These are phyloP conservation scores for Hyperoodon ampullatus DNA, from an alignment of 2,113 vertebrate species.

Conservation along the genomic window DNA sequence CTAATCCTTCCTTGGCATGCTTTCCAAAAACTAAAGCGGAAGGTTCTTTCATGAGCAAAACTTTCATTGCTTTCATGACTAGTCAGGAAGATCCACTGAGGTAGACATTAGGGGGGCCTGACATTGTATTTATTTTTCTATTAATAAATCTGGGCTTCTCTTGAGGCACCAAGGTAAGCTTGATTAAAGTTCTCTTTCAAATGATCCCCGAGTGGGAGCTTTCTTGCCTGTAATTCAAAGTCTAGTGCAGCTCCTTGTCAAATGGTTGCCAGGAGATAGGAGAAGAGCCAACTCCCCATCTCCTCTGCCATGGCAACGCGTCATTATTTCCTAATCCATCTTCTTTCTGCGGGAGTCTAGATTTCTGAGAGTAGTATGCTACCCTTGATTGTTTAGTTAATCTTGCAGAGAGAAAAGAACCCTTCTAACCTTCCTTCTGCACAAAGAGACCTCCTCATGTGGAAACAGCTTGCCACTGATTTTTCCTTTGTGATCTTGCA, in stretches of 20 bases:
- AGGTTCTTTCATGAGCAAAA: background rate
- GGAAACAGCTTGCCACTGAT: background rate
- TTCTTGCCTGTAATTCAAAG: slow-evolving; percentile 53
- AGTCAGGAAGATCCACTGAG: background rate
- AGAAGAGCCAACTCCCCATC: background rate
- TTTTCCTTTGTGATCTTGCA: background rate
- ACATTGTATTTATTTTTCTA: slow-evolving; percentile 60
- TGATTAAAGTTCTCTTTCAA: slow-evolving; percentile 65
- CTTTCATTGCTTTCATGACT: background rate
- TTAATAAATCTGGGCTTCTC: slow-evolving; percentile 60
- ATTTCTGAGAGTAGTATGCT: background rate
- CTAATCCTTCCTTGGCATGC: background rate
- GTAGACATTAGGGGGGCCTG: background rate
- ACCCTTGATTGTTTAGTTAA: background rate
- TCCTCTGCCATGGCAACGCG: slow-evolving; percentile 69
- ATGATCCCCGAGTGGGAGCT: background rate
- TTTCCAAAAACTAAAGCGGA: slow-evolving; percentile 31
- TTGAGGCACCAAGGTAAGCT: background rate
- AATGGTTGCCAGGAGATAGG: slow-evolving; percentile 62
- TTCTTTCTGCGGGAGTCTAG: background rate
- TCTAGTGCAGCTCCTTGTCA: slow-evolving; percentile 48
- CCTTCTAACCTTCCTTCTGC: background rate
- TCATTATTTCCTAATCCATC: slow-evolving; percentile 1
- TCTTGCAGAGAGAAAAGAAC: background rate
- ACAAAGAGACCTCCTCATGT: background rate